phyloP scores from a whole-genome alignment of 2,797 vertebrate genomes.

The Nyctibius grandis region DNA sequence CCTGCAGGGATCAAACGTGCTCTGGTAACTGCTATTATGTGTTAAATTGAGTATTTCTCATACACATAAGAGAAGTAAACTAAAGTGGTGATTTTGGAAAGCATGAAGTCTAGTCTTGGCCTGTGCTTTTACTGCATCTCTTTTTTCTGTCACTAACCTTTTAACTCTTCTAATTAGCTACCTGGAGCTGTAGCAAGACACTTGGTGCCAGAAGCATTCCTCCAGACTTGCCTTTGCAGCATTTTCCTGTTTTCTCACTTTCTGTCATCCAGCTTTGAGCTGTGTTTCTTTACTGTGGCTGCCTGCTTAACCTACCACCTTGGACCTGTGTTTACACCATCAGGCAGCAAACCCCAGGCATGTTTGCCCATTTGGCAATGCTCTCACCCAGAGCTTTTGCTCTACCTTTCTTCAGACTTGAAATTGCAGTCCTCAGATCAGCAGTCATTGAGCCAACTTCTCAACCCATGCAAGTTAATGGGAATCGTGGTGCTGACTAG shows the following conservation, averaged over 20 bases:
- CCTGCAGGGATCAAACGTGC: neutral
- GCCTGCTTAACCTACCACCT: neutral
- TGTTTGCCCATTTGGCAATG: neutral
- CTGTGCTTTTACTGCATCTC: neutral
- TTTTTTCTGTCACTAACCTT: neutral
- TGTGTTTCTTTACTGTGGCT: neutral
- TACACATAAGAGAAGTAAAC: neutral
- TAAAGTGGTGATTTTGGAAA: neutral
- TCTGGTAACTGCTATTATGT: neutral
- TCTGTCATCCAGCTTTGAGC: neutral
- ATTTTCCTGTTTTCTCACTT: neutral
- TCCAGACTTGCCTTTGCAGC: neutral
- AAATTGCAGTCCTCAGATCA: neutral
- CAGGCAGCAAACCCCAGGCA: neutral
- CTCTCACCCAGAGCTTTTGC: neutral
- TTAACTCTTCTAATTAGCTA: neutral
- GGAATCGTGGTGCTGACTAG: neutral
- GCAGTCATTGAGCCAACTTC: neutral
- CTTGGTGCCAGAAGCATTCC: neutral
- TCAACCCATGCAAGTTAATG: neutral
- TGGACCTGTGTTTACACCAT: neutral
- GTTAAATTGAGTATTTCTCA: neutral
- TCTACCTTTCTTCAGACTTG: neutral
- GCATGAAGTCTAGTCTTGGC: neutral
- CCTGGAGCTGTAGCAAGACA: neutral